phyloP scores from a whole-genome alignment of 2,797 vertebrate species.

The Buphagus erythrorhynchus region DNA sequence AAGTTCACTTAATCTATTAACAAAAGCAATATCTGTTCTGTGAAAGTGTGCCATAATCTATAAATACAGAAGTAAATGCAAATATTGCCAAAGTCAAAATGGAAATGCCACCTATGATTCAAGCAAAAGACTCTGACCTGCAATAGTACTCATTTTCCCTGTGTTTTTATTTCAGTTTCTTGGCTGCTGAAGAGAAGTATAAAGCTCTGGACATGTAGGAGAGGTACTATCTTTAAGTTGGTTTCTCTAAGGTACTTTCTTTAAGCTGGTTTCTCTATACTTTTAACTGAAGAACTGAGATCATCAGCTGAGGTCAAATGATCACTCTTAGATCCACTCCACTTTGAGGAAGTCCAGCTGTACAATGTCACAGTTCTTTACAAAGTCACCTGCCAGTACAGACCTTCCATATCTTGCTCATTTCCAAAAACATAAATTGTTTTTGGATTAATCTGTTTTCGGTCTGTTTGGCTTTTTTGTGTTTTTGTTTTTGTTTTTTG shows the following conservation, averaged over 20 bases:
- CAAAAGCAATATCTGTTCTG: neutral
- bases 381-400: neutral
- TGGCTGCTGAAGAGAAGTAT: neutral
- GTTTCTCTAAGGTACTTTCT: rapidly evolving
- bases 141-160: neutral
- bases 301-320: neutral
- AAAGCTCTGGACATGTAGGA: neutral
- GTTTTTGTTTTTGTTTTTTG: neutral
- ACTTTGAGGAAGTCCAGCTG: neutral
- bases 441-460: neutral
- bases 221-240: neutral
- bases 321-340: neutral
- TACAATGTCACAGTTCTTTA: neutral
- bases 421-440: neutral
- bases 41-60: neutral
- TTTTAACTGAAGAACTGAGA: neutral
- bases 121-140: neutral
- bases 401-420: neutral
- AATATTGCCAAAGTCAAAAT: neutral
- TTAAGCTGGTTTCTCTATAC: neutral
- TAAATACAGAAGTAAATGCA: neutral
- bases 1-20: neutral
- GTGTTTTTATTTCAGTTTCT: neutral
- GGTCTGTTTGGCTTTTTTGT: too few relatives aligned
- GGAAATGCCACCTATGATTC: neutral